These are phyloP conservation scores for Pelecanoides urinatrix DNA, from an alignment of 2,113 vertebrate species.

Conservation along the genomic window DNA sequence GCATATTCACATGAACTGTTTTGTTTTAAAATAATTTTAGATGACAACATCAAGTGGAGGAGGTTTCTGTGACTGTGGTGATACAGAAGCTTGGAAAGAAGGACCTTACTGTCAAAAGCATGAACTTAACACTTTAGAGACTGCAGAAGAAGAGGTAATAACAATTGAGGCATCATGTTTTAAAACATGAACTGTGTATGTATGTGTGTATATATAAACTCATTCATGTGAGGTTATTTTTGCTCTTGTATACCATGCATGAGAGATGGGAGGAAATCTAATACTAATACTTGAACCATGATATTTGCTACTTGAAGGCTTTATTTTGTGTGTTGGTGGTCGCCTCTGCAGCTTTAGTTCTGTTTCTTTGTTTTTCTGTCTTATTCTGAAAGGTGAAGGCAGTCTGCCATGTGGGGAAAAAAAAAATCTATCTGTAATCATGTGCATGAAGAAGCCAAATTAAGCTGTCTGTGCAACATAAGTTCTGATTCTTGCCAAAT, in stretches of 20 bases:
- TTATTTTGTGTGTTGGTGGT: not conserved
- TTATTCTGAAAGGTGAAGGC: not conserved
- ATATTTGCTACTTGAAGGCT: not conserved
- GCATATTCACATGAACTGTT: not conserved
- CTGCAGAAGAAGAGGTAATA: slow-evolving; percentile 77
- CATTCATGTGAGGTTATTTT: not conserved
- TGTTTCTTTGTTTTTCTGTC: not conserved
- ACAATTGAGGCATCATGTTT: not conserved
- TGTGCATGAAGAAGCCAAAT: not conserved
- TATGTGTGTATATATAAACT: not conserved
- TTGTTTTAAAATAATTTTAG: slow-evolving; percentile 69
- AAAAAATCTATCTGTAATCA: not conserved
- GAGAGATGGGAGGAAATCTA: not conserved
- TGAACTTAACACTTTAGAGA: slow-evolving; percentile 78
- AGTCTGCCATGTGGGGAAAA: not conserved
- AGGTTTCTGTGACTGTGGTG: slow-evolving; percentile 98
- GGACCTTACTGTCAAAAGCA: slow-evolving; percentile 94
- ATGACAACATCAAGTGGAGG: slow-evolving; percentile 97
- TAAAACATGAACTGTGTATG: not conserved
- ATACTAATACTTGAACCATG: not conserved
- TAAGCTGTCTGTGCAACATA: not conserved
- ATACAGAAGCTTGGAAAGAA: slow-evolving; percentile 96
- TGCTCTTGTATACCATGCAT: not conserved
- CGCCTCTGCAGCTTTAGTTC: not conserved
- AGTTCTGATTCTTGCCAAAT: not conserved